Evolutionary conservation across 2,797 vertebrate genomes (phyloP).

Genomic region (Gymnoscopelus microlampas): DNA sequence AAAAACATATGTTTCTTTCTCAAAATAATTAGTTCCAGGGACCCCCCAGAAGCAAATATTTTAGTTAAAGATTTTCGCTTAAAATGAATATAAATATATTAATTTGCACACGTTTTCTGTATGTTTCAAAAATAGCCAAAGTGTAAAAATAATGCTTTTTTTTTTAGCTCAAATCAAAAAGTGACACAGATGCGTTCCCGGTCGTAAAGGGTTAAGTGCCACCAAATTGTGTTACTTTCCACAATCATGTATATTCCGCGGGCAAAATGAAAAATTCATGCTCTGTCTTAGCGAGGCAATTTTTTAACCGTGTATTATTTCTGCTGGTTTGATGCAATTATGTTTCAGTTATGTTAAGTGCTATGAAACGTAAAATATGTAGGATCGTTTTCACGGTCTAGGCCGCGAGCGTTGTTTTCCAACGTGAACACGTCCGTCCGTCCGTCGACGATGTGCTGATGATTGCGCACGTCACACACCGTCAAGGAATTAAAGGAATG

Average conservation of each 20-base stretch:
- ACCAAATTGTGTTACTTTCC: constrained; percentile 79
- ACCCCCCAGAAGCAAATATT: too few species aligned
- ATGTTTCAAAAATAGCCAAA: too few species aligned
- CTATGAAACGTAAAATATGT: constrained; percentile 30
- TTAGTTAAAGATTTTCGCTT: too few species aligned
- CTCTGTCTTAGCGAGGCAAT: constrained; percentile 49
- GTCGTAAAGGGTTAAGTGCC: too few species aligned
- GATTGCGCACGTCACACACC: neutral
- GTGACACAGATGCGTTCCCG: too few species aligned
- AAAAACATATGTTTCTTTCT: too few species aligned
- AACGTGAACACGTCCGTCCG: constrained; percentile 3
- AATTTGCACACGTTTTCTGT: too few species aligned
- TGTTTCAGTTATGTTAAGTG: constrained; percentile 45
- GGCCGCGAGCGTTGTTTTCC: neutral
- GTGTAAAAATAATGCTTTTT: too few species aligned
- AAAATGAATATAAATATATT: too few species aligned
- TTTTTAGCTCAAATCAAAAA: too few species aligned
- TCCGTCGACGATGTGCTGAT: neutral
- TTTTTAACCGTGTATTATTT: constrained; percentile 55
- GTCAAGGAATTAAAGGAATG: neutral
- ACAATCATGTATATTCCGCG: constrained; percentile 72
- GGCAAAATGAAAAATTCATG: constrained; percentile 77
- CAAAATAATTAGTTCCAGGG: too few species aligned
- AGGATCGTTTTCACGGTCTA: constrained; percentile 1
- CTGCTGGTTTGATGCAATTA: constrained; percentile 49